Conservation (phyloP, 2,113 vertebrate species). For the Cisticola juncidis region DNA sequence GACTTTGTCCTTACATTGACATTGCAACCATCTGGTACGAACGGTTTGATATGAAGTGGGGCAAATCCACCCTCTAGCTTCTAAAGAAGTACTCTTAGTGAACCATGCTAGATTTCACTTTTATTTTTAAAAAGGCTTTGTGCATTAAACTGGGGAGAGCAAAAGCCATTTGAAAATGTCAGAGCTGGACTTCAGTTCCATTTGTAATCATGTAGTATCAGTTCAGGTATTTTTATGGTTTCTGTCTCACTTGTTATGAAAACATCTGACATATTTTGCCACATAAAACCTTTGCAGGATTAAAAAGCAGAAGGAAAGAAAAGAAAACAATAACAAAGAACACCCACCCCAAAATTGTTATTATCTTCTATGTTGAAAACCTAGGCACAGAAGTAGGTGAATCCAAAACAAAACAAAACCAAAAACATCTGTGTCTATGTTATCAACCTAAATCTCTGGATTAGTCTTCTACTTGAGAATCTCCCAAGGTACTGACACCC, state of each 20-base stretch:
- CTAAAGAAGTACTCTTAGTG: conserved; percentile 1
- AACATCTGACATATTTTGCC: not conserved
- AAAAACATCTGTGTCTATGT: not conserved
- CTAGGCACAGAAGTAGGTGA: not conserved
- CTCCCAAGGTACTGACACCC: not conserved
- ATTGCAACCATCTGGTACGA: conserved; percentile 61
- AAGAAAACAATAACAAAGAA: not conserved
- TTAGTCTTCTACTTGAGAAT: not conserved
- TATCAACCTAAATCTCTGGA: not conserved
- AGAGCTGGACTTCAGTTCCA: not conserved
- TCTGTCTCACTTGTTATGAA: not conserved
- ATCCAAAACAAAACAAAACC: not conserved
- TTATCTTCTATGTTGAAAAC: not conserved
- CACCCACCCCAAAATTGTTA: fast-evolving
- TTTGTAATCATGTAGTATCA: not conserved
- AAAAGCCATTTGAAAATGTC: not conserved
- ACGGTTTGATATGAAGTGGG: conserved; percentile 42
- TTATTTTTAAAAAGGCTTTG: not conserved
- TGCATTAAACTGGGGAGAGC: not conserved
- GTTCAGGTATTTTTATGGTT: not conserved
- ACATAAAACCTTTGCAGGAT: not conserved
- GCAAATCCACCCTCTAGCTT: conserved; percentile 51
- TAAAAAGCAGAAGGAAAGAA: not conserved
- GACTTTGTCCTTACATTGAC: conserved; percentile 60
- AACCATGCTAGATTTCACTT: not conserved